phyloP scores from a whole-genome alignment of 2,888 invertebrate species.

The Timema cristinae region DNA sequence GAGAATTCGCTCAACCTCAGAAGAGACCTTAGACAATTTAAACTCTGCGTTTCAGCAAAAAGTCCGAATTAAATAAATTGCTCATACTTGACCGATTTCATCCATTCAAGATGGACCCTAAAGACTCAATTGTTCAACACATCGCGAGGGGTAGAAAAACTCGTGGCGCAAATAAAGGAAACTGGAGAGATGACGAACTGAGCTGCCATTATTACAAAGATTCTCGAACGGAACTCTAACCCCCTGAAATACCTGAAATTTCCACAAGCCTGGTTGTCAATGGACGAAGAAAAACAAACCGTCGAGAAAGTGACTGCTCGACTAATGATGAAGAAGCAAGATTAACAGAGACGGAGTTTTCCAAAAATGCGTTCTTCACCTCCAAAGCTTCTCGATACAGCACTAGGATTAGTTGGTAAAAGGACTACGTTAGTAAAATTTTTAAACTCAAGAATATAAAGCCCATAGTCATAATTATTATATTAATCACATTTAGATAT shows the following conservation, averaged over 20 bases:
- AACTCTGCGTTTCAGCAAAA: neutral
- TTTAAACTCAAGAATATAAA: too few species aligned
- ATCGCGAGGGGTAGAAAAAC: neutral
- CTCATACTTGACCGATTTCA: neutral
- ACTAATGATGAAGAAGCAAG: neutral
- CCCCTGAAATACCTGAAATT: neutral
- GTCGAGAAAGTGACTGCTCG: neutral
- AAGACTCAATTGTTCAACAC: neutral
- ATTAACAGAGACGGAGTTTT: too few species aligned
- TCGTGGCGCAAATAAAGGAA: too few species aligned
- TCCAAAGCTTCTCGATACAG: too few species aligned
- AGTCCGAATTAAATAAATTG: neutral
- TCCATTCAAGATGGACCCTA: neutral
- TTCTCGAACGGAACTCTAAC: too few species aligned
- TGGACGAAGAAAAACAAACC: neutral
- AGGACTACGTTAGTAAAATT: too few species aligned
- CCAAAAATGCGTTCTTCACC: too few species aligned
- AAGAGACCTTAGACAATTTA: neutral
- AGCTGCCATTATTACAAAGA: neutral
- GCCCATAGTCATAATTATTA: too few species aligned
- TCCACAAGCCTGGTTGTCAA: conserved; percentile 2
- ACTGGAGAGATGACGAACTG: neutral
- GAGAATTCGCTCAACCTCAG: neutral
- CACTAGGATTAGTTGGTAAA: too few species aligned
- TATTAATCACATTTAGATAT: too few species aligned